A percentile compares a stretch with the other conserved stretches of the same genome.
phyloP scores from a whole-genome alignment of 2,888 invertebrate species.

The Caenorhabditis sp. region DNA sequence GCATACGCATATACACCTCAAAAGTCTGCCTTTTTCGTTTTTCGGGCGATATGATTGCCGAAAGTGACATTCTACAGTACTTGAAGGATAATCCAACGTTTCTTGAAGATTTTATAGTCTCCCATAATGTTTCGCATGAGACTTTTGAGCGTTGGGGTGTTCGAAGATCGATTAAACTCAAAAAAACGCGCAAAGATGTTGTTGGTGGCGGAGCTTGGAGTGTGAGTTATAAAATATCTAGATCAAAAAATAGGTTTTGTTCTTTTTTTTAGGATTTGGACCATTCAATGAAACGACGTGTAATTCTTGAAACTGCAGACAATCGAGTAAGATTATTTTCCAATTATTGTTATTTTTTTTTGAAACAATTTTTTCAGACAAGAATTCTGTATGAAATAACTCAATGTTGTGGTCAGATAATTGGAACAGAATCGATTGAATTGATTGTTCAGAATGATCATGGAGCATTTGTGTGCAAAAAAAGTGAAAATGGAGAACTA shows the following conservation, averaged over 20 bases:
- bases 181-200: slow-evolving; percentile 4
- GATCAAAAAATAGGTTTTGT: too few species aligned
- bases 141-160: slow-evolving; percentile 58
- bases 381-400: slow-evolving; percentile 62
- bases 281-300: slow-evolving; percentile 37
- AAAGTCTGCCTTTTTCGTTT: neutral
- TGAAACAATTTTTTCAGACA: slow-evolving; percentile 17
- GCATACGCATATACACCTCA: neutral
- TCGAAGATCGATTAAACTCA: slow-evolving; percentile 17
- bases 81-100: slow-evolving; percentile 51
- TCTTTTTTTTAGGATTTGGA: slow-evolving; percentile 36
- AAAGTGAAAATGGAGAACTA: slow-evolving; percentile 42
- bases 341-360: neutral
- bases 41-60: neutral
- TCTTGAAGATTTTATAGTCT: slow-evolving; percentile 52
- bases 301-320: slow-evolving; percentile 44
- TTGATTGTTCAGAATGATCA: slow-evolving; percentile 56
- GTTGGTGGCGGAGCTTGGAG: slow-evolving; percentile 19
- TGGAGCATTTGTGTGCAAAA: slow-evolving; percentile 43
- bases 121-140: slow-evolving; percentile 48
- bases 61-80: slow-evolving; percentile 43
- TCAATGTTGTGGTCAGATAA: slow-evolving; percentile 58
- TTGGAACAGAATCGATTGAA: slow-evolving; percentile 54
- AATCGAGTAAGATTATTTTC: slow-evolving; percentile 28
- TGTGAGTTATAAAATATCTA: slow-evolving; percentile 20